A percentile compares a stretch with the other conserved stretches of the same genome.
These are phyloP conservation scores for Drosophila chauvacae DNA, from an alignment of 1,140 invertebrate species.

Conservation along the genomic window DNA sequence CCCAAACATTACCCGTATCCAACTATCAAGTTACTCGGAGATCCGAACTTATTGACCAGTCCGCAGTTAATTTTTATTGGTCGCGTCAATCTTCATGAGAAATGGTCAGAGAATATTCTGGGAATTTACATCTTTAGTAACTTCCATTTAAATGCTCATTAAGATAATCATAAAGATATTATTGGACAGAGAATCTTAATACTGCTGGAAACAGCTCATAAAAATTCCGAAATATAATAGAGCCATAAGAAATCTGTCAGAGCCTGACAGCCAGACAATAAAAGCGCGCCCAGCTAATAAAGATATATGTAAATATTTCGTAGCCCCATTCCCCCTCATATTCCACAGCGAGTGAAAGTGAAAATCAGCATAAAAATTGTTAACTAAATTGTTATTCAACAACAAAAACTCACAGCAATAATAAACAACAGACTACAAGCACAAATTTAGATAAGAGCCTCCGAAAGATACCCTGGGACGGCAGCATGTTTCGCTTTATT, in stretches of 20 bases:
- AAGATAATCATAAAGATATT: conserved; percentile 67
- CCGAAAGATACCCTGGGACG: conserved; percentile 17
- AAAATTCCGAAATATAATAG: conserved; percentile 52
- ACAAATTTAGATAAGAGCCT: conserved; percentile 42
- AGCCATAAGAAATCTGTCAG: conserved; percentile 64
- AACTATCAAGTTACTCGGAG: conserved; percentile 60
- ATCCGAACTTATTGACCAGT: conserved; percentile 52
- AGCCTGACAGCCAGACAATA: conserved; percentile 36
- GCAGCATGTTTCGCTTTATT: conserved; percentile 66
- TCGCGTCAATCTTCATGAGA: conserved; percentile 71
- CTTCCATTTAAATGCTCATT: conserved; percentile 62
- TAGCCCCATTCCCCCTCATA: not conserved
- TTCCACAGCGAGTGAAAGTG: conserved; percentile 58
- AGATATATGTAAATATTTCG: conserved; percentile 45
- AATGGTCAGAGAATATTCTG: conserved; percentile 35
- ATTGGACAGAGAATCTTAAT: conserved; percentile 33
- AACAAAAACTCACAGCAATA: conserved; percentile 39
- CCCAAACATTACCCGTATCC: conserved; percentile 32
- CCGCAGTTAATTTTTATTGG: conserved; percentile 56
- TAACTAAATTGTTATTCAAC: conserved; percentile 62
- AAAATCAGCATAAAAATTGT: conserved; percentile 65
- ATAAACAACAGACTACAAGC: conserved; percentile 51
- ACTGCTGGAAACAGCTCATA: conserved; percentile 31
- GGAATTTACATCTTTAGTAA: conserved; percentile 39
- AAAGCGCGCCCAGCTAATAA: conserved; percentile 51